A percentile compares a stretch with the other conserved stretches of the same genome.
phyloP scores from a whole-genome alignment of 2,888 invertebrate species.

The Brenthis hecate region DNA sequence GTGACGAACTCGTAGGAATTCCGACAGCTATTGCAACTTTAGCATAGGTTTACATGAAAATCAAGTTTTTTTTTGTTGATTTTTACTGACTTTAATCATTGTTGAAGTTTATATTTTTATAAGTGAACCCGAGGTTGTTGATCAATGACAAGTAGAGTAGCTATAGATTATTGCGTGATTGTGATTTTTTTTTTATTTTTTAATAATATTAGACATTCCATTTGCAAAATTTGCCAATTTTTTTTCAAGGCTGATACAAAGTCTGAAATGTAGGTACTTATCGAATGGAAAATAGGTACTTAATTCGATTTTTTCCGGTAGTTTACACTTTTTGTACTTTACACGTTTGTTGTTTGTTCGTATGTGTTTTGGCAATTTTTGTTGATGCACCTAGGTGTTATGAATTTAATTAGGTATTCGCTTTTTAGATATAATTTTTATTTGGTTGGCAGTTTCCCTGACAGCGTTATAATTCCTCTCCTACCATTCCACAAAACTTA shows the following conservation, averaged over 20 bases:
- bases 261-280: conserved; percentile 61
- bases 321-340: conserved; percentile 67
- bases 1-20: conserved; percentile 24
- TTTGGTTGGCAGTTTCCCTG: conserved; percentile 32
- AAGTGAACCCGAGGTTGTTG: conserved; percentile 54
- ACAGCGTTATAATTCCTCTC: not conserved
- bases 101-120: conserved; percentile 63
- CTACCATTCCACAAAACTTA: not conserved
- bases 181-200: conserved; percentile 60
- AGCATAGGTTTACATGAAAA: conserved; percentile 43
- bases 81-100: conserved; percentile 68
- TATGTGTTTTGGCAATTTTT: conserved; percentile 51
- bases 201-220: conserved; percentile 65
- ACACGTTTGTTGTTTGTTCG: conserved; percentile 48
- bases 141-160: conserved; percentile 48
- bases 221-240: conserved; percentile 58
- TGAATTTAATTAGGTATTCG: conserved; percentile 38
- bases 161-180: conserved; percentile 50
- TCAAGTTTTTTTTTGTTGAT: conserved; percentile 54
- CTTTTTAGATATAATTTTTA: conserved; percentile 17
- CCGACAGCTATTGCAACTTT: conserved; percentile 47
- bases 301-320: conserved; percentile 58
- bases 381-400: conserved; percentile 54
- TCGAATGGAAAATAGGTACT: conserved; percentile 52
- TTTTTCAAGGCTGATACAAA: conserved; percentile 64